phyloP scores from a whole-genome alignment of 2,113 vertebrate genomes.

The Oncorhynchus kisutch region DNA sequence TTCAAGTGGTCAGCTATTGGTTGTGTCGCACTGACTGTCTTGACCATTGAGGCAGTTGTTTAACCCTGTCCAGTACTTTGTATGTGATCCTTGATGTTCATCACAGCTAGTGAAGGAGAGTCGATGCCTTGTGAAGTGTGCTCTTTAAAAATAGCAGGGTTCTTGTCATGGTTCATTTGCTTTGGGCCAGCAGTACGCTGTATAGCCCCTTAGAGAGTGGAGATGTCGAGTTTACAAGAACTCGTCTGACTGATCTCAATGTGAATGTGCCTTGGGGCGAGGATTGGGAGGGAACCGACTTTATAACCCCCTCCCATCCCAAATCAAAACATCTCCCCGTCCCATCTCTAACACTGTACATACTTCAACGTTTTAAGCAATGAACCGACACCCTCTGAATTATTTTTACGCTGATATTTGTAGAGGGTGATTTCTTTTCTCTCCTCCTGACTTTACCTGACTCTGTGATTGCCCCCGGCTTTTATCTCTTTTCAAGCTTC shows the following conservation, averaged over 20 bases:
- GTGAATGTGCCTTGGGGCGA: slow-evolving; percentile 21
- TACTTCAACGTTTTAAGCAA: no score
- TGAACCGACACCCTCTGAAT: no score
- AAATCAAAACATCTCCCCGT: not conserved
- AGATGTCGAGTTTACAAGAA: slow-evolving; percentile 13
- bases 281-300: not conserved
- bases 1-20: no score
- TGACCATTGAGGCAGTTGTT: not conserved
- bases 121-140: slow-evolving; percentile 71
- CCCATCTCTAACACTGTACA: no score
- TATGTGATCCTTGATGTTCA: slow-evolving; percentile 44
- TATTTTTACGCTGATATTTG: not conserved
- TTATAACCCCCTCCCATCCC: not conserved
- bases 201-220: slow-evolving; percentile 28
- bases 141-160: slow-evolving; percentile 76
- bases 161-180: slow-evolving; percentile 65
- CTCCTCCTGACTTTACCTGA: not conserved
- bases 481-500: not conserved
- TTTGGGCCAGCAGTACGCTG: slow-evolving; percentile 41
- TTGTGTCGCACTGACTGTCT: no score
- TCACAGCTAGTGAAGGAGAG: slow-evolving; percentile 33
- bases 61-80: not conserved
- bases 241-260: slow-evolving; percentile 27
- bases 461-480: not conserved
- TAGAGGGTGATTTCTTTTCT: no score